Evolutionary conservation across 2,797 vertebrate species (phyloP).

Genomic region (Anisognathus igniventris): DNA sequence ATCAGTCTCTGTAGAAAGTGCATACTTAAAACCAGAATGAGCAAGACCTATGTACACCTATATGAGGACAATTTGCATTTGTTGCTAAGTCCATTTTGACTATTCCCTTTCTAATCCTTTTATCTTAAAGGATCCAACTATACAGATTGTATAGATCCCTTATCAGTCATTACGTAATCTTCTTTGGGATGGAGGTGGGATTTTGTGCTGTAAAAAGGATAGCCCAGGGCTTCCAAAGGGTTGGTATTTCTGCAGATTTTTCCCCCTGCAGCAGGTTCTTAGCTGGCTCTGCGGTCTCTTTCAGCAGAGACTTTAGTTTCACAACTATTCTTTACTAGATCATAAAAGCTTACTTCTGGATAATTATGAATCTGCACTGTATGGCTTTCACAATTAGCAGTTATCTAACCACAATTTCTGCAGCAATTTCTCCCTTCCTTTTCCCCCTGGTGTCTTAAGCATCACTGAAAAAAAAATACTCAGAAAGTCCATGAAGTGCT

Average conservation of each 20-base stretch:
- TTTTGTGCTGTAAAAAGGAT: neutral
- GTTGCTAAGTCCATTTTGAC: neutral
- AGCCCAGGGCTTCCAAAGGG: neutral
- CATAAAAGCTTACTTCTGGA: neutral
- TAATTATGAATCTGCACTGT: neutral
- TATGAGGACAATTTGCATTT: neutral
- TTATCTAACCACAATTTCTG: neutral
- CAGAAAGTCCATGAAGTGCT: neutral
- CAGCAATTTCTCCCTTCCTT: neutral
- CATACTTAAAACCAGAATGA: neutral
- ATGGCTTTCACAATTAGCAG: neutral
- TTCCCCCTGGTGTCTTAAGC: neutral
- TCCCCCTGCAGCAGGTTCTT: neutral
- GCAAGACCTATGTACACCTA: neutral
- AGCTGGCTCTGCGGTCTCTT: neutral
- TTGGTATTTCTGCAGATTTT: neutral
- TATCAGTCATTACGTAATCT: neutral
- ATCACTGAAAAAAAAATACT: neutral
- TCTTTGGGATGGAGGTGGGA: neutral
- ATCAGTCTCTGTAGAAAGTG: neutral
- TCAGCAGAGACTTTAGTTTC: neutral
- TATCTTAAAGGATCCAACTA: neutral
- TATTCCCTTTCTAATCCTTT: conserved; percentile 24
- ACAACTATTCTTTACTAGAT: neutral
- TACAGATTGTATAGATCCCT: neutral